Conservation (phyloP, 1,140 invertebrate species). For the Hyles euphorbiae region DNA sequence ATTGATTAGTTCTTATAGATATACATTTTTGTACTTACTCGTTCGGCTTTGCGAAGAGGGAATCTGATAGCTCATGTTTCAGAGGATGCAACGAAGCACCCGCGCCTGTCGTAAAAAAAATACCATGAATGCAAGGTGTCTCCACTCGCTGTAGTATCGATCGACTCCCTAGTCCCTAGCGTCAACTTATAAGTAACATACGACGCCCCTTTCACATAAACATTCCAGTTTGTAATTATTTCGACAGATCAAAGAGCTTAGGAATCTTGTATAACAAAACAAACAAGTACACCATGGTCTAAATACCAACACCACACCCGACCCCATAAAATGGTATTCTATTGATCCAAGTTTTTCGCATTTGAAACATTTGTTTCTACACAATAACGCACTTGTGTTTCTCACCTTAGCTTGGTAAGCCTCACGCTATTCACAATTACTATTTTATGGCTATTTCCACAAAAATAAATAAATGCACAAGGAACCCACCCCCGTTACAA, state of each 20-base stretch:
- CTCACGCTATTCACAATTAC: constrained; percentile 27
- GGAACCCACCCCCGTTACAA: constrained; percentile 49
- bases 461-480: constrained; percentile 40
- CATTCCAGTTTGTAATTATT: constrained; percentile 26
- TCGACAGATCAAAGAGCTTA: constrained; percentile 34
- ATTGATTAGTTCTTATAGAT: not conserved
- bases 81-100: constrained; percentile 67
- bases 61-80: constrained; percentile 87
- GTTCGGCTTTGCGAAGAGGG: constrained; percentile 84
- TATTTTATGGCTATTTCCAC: constrained; percentile 24
- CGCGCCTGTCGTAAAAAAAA: constrained; percentile 53
- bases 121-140: constrained; percentile 25
- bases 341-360: constrained; percentile 26
- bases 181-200: not conserved
- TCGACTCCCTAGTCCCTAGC: constrained; percentile 3
- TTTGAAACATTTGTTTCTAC: constrained; percentile 16
- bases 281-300: constrained; percentile 60
- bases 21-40: constrained; percentile 77
- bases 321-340: constrained; percentile 24
- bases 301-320: constrained; percentile 73
- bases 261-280: constrained; percentile 52
- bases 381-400: constrained; percentile 4
- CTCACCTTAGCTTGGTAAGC: constrained; percentile 40
- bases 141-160: constrained; percentile 10
- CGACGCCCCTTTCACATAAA: constrained; percentile 29